A percentile compares a stretch with the other conserved stretches of the same genome.
Conservation (phyloP, 92 coral and sea anemone species). For the Bergia sp. region DNA sequence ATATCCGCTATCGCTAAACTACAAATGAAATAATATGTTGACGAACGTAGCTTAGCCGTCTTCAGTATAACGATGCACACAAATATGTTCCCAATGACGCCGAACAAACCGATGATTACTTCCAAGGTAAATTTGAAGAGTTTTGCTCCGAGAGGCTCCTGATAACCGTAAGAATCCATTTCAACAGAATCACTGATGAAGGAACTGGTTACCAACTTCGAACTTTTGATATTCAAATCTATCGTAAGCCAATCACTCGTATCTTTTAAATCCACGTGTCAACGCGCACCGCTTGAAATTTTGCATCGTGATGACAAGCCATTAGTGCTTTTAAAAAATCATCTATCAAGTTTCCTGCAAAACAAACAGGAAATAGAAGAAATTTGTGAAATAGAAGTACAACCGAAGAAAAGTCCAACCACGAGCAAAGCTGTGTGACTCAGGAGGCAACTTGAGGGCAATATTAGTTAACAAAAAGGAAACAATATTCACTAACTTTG, state of each 20-base stretch:
- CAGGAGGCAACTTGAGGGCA: not conserved
- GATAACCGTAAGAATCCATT: conserved; percentile 3
- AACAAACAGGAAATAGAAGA: not conserved
- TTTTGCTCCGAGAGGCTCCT: conserved; percentile 36
- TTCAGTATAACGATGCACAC: conserved; percentile 35
- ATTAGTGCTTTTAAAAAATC: not conserved
- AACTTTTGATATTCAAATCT: not conserved
- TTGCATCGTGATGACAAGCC: not conserved
- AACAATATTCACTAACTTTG: not conserved
- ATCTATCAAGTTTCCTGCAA: not conserved
- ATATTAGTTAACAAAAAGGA: no score
- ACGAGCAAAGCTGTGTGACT: not conserved
- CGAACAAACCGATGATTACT: conserved; percentile 19
- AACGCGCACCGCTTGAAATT: not conserved
- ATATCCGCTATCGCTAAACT: conserved; percentile 38
- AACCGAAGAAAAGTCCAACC: not conserved
- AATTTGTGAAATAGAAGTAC: not conserved
- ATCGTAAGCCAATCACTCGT: not conserved
- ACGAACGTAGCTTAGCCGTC: conserved; percentile 25
- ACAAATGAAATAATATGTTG: conserved; percentile 36
- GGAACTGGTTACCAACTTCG: not conserved
- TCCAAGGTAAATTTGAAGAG: conserved; percentile 11
- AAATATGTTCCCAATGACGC: conserved; percentile 33
- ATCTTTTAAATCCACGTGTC: not conserved
- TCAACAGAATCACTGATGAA: not conserved